Evolutionary conservation across 2,888 invertebrate species (phyloP), one percentile per base, ranked within the genome.

Genomic region (Eupithecia insigniata): DNA sequence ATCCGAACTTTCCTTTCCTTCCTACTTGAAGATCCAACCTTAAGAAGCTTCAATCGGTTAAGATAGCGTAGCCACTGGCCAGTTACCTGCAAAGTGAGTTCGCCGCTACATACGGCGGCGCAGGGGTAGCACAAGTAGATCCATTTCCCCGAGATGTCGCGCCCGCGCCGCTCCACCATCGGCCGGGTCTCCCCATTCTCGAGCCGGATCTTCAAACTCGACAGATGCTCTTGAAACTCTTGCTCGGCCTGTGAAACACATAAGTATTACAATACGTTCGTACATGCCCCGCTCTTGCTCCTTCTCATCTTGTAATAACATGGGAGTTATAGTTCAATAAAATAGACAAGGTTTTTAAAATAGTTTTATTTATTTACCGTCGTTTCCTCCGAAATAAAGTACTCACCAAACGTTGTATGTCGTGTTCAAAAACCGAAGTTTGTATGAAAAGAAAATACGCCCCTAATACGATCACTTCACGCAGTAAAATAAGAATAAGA

Each of bases 51-150:
- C 6, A 18, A 39, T 39, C 4, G 16, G 39, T 16, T 39, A 39
- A 5, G n/a, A n/a, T n/a, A 1, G 43, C 18, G 43, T 18, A 51
- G 6, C 0, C 8, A 1, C 18, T 18, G 26, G 6, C 0, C 8
- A 1, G 2, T 36, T 64, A 70, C 94, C 92, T 94, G 94, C 77
- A 94, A 76, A 58, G 91, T 88, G 64, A 80, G 83, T 82, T 94
- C 93, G 32, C 94, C 93, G 76, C 89, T 90, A 84, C 94, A 94
- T 34, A 91, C 86, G 4, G 94, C 95, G 2, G 92, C 93, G 80
- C 95, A 95, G 6, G 95, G 93, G 80, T 90, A 94, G 85, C 95
- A 95, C 76, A 93, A 81, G 80, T 95, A 95, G 66, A 91, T 89
- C 91, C 93, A 95, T 73, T 91, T 89, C 74, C 93, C 90, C 14